Percentiles rank a stretch among this genome's conserved stretches.
phyloP scores from a whole-genome alignment of 2,113 vertebrate genomes.

The Hylia prasina region DNA sequence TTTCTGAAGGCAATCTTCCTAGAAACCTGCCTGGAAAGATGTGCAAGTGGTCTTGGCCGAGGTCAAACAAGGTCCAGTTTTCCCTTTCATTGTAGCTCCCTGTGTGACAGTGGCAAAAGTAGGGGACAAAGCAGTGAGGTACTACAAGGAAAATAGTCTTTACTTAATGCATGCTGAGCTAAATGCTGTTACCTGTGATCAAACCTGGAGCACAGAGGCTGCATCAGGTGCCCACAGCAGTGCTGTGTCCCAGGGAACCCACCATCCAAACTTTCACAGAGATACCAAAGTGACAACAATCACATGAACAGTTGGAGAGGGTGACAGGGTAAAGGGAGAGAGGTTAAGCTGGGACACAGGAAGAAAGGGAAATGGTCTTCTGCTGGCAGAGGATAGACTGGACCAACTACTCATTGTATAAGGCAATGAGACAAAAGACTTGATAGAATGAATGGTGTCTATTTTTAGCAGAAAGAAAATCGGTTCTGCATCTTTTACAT shows the following conservation, averaged over 20 bases:
- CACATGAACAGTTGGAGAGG: not conserved
- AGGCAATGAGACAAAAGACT: not conserved
- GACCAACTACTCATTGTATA: not conserved
- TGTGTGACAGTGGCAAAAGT: not conserved
- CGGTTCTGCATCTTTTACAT: not conserved
- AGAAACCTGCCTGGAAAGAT: not conserved
- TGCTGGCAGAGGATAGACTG: not conserved
- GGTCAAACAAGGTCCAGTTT: not conserved
- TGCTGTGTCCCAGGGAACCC: not conserved
- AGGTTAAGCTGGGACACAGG: not conserved
- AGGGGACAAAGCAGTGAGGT: not conserved
- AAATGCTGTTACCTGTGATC: not conserved
- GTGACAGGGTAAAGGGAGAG: not conserved
- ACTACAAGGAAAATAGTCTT: not conserved
- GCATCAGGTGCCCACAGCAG: not conserved
- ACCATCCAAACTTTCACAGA: not conserved
- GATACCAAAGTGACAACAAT: not conserved
- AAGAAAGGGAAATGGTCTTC: not conserved
- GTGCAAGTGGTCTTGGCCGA: not conserved
- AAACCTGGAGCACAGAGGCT: not conserved
- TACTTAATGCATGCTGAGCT: not conserved
- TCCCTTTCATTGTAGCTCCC: not conserved
- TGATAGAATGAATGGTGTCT: not conserved
- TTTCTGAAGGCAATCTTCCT: not conserved
- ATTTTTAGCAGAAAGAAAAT: not conserved